phyloP scores from a whole-genome alignment of 2,797 vertebrate genomes.

The Tadarida brasiliensis region DNA sequence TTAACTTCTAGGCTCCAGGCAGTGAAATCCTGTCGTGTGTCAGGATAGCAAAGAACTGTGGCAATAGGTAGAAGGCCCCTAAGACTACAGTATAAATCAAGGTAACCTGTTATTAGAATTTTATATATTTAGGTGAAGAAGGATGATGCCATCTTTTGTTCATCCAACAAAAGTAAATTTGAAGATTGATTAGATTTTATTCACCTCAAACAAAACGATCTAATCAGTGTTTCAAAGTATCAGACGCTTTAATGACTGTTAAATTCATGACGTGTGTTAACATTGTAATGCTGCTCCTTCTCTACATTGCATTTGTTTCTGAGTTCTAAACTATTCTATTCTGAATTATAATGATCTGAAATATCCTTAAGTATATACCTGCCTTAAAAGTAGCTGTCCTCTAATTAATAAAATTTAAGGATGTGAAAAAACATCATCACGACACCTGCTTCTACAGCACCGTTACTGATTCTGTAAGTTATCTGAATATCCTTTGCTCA shows the following conservation, averaged over 20 bases:
- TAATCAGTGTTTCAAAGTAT: slow-evolving; percentile 3
- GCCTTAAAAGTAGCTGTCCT: neutral
- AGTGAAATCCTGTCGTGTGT: neutral
- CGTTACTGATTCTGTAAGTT: neutral
- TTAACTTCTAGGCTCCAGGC: neutral
- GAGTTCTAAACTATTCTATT: neutral
- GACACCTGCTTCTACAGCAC: neutral
- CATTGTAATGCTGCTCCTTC: neutral
- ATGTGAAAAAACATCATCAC: neutral
- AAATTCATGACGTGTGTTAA: slow-evolving; percentile 43
- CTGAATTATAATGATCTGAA: neutral
- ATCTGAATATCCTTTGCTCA: neutral
- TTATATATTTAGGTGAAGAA: neutral
- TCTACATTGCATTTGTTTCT: neutral
- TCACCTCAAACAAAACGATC: neutral
- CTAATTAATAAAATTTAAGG: neutral
- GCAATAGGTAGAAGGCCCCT: neutral
- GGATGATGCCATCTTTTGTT: neutral
- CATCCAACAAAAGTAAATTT: neutral
- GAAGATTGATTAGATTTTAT: neutral
- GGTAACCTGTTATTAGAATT: neutral
- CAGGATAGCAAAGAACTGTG: neutral
- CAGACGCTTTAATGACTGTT: neutral
- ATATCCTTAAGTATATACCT: neutral
- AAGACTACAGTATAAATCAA: neutral